Percentiles rank a stretch among this genome's conserved stretches.
Conservation (phyloP, 2,113 vertebrate species). For the Lates calcarifer region DNA sequence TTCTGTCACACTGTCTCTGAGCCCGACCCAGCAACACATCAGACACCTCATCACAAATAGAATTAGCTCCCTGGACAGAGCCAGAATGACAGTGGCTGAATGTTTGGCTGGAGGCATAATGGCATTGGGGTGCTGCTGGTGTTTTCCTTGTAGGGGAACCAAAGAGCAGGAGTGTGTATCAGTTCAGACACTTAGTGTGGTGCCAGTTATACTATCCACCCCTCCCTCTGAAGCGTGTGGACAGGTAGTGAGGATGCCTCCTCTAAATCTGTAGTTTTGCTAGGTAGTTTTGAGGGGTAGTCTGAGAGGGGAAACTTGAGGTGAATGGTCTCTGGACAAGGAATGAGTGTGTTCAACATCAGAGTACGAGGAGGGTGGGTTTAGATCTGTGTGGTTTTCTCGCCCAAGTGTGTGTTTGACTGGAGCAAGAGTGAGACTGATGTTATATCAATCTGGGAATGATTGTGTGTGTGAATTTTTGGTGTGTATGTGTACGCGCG, state of each 20-base stretch:
- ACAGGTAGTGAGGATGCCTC: slow-evolving; percentile 59
- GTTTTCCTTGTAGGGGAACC: slow-evolving; percentile 63
- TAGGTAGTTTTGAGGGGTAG: slow-evolving; percentile 53
- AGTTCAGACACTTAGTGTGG: slow-evolving; percentile 65
- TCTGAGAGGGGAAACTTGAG: slow-evolving; percentile 66
- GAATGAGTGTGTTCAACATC: slow-evolving; percentile 68
- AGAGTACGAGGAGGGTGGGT: slow-evolving; percentile 50
- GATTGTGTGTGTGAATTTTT: slow-evolving; percentile 54
- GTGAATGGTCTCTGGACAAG: slow-evolving; percentile 68
- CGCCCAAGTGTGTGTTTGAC: slow-evolving; percentile 63
- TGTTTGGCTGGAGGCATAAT: slow-evolving; percentile 62
- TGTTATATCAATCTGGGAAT: slow-evolving; percentile 62
- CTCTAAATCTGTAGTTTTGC: slow-evolving; percentile 67
- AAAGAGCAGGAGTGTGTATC: slow-evolving; percentile 61
- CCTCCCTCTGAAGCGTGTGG: slow-evolving; percentile 54
- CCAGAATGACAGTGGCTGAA: slow-evolving; percentile 55
- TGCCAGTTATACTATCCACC: slow-evolving; percentile 70
- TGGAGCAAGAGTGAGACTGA: slow-evolving; percentile 47
- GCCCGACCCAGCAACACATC: slow-evolving; percentile 30
- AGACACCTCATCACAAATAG: slow-evolving; percentile 73
- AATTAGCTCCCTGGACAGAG: slow-evolving; percentile 71
- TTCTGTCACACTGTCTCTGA: slow-evolving; percentile 44
- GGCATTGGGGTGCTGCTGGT: slow-evolving; percentile 48
- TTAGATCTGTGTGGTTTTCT: slow-evolving; percentile 71
- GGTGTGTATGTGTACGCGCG: slow-evolving; percentile 16